Conservation (phyloP, 2,888 invertebrate species). For the Drosophila hamatofila region DNA sequence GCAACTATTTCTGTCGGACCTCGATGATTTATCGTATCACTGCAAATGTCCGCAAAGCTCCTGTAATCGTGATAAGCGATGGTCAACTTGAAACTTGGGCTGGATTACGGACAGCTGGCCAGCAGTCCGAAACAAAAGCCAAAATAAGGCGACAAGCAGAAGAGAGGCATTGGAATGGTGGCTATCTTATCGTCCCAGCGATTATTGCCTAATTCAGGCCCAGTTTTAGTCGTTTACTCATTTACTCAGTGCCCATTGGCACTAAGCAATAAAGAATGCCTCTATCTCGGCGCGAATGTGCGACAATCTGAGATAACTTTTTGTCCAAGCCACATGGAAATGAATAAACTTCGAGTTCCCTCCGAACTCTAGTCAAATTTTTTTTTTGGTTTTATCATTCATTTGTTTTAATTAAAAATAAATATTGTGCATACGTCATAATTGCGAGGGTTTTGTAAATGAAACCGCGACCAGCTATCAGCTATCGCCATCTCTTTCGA, state of each 20-base stretch:
- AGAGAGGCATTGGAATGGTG: conserved; percentile 20
- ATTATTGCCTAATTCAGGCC: conserved; percentile 71
- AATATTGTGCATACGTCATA: conserved; percentile 23
- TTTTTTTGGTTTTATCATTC: background rate
- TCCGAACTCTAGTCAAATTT: conserved; percentile 11
- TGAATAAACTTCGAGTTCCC: conserved; percentile 23
- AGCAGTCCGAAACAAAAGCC: conserved; percentile 8
- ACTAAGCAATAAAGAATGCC: conserved; percentile 57
- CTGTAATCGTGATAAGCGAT: conserved; percentile 36
- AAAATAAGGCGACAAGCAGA: conserved; percentile 8
- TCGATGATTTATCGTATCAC: conserved; percentile 40
- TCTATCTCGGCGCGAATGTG: conserved; percentile 27
- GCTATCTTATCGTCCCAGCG: conserved; percentile 66
- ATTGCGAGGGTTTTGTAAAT: conserved; percentile 23
- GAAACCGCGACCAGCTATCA: conserved; percentile 7
- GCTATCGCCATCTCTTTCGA: conserved; percentile 13
- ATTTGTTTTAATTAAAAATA: conserved; percentile 46
- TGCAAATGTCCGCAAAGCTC: conserved; percentile 25
- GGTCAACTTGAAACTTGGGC: conserved; percentile 34
- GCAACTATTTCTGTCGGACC: conserved; percentile 8
- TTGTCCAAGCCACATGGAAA: conserved; percentile 20
- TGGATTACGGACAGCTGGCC: conserved; percentile 33
- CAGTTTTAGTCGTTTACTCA: conserved; percentile 53
- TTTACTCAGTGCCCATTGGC: conserved; percentile 33
- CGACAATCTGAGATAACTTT: conserved; percentile 50